Evolutionary conservation across 1,140 invertebrate species (phyloP).

Genomic region (Oncopodura yosiiana): DNA sequence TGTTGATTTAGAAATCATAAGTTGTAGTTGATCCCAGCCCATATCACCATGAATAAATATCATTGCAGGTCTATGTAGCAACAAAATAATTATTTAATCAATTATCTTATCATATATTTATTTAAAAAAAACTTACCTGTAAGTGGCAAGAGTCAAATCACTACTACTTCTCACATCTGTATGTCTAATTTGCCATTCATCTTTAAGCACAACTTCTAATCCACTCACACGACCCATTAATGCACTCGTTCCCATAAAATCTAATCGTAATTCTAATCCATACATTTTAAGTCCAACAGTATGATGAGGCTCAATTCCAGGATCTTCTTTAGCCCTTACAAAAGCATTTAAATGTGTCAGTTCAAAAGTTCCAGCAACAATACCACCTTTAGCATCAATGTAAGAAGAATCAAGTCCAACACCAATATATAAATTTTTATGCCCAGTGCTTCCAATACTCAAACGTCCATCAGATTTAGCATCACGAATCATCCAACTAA

Average conservation of each 20-base stretch:
- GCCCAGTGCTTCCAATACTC: conserved; percentile 85
- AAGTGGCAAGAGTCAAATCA: conserved; percentile 29
- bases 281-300: conserved; percentile 70
- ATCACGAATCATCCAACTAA: conserved; percentile 83
- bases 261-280: conserved; percentile 75
- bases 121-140: conserved; percentile 19
- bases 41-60: conserved; percentile 89
- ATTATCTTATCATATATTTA: background rate
- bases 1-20: conserved; percentile 92
- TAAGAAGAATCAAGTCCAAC: conserved; percentile 79
- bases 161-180: conserved; percentile 37
- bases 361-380: conserved; percentile 88
- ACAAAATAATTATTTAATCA: background rate
- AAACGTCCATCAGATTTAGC: conserved; percentile 80
- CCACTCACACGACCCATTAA: conserved; percentile 79
- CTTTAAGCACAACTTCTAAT: conserved; percentile 64
- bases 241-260: conserved; percentile 85
- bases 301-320: conserved; percentile 79
- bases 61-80: conserved; percentile 60
- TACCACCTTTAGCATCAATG: conserved; percentile 88
- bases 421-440: conserved; percentile 84
- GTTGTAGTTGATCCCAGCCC: conserved; percentile 87
- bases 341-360: conserved; percentile 74
- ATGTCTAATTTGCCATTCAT: conserved; percentile 64
- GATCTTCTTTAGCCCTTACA: conserved; percentile 81